phyloP scores from a whole-genome alignment of 2,113 vertebrate genomes.

The Indicator indicator region DNA sequence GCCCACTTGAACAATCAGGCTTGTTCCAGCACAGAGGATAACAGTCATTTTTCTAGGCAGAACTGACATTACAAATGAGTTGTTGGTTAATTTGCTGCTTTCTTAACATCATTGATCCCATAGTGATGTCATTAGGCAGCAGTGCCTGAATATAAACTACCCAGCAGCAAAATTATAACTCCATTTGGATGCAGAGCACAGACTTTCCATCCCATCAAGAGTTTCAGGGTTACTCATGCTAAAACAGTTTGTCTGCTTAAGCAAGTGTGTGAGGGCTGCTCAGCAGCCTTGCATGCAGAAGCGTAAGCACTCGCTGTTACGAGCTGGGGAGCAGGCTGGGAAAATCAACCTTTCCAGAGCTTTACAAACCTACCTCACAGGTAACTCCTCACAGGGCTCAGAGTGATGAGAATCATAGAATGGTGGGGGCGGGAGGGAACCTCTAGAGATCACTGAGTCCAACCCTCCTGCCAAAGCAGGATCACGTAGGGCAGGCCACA shows the following conservation, averaged over 20 bases:
- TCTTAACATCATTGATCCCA: background rate
- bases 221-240: background rate
- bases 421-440: too few relatives aligned
- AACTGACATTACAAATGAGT: slow-evolving; percentile 20
- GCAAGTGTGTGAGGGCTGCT: rapidly evolving
- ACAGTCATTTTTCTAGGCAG: background rate
- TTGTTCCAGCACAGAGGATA: background rate
- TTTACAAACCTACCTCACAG: background rate
- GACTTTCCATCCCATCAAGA: background rate
- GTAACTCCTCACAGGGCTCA: background rate
- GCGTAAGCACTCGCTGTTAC: rapidly evolving
- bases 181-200: slow-evolving; percentile 18
- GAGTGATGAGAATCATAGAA: background rate
- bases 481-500: too few relatives aligned
- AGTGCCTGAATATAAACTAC: slow-evolving; percentile 25
- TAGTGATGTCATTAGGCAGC: background rate
- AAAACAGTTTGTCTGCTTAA: background rate
- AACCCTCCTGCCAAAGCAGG: too few relatives aligned
- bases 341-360: background rate
- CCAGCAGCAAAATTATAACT: background rate
- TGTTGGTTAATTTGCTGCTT: slow-evolving; percentile 18
- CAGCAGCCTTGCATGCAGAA: background rate
- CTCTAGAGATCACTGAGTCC: too few relatives aligned
- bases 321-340: background rate
- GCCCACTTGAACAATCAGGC: background rate